These are phyloP conservation scores for Pollachius pollachius DNA, from an alignment of 2,113 vertebrate species.

Conservation along the genomic window DNA sequence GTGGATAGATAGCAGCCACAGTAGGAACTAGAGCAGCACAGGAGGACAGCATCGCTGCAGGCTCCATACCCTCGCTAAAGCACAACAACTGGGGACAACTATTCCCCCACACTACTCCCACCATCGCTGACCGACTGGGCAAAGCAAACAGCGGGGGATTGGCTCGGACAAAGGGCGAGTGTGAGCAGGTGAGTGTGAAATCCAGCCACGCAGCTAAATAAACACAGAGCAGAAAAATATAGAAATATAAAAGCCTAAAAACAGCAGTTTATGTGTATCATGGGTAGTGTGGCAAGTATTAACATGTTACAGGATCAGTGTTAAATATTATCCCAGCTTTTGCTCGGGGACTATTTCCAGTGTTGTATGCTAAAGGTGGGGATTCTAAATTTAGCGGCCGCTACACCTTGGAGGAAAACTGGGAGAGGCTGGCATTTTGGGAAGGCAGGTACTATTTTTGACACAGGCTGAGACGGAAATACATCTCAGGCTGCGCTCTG, in stretches of 20 bases:
- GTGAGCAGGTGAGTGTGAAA: conserved; percentile 54
- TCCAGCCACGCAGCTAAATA: conserved; percentile 9
- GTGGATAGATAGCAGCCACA: conserved; percentile 50
- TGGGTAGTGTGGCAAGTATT: too few relatives aligned
- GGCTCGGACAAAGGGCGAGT: conserved; percentile 18
- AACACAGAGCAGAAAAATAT: too few relatives aligned
- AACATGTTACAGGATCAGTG: not conserved
- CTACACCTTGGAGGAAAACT: conserved; percentile 59
- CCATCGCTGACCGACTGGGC: conserved; percentile 1
- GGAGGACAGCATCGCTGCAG: conserved; percentile 14
- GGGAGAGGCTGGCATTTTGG: conserved; percentile 60
- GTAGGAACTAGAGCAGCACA: not conserved
- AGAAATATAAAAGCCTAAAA: too few relatives aligned
- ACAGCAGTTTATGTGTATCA: too few relatives aligned
- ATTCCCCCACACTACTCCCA: too few relatives aligned
- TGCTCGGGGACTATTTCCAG: conserved; percentile 42
- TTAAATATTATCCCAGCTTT: conserved; percentile 3
- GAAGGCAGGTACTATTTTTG: conserved; percentile 54
- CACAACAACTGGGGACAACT: too few relatives aligned
- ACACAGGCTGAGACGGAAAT: conserved; percentile 47
- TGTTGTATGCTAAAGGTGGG: conserved; percentile 51
- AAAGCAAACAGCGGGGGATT: conserved; percentile 1
- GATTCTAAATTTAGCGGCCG: conserved; percentile 61
- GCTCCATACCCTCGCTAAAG: too few relatives aligned
- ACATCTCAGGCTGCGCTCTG: conserved; percentile 32